A percentile compares a stretch with the other conserved stretches of the same genome.
Conservation (phyloP, 2,888 invertebrate species). For the Drosophila multiciliata region DNA sequence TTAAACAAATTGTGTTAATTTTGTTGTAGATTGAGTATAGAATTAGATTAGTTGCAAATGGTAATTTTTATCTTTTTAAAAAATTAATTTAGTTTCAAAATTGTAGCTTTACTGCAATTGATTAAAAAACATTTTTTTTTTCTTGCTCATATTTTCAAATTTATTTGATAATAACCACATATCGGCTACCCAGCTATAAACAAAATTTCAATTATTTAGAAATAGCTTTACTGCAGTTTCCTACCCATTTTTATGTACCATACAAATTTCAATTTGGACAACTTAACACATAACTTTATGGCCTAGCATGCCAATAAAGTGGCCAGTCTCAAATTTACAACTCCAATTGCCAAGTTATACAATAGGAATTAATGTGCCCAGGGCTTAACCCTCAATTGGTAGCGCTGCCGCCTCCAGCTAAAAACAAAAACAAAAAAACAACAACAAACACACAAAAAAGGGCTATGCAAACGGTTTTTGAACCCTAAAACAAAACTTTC, state of each 20-base stretch:
- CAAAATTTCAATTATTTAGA: not conserved
- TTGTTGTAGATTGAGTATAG: not conserved
- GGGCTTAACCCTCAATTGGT: conserved; percentile 70
- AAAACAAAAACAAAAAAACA: not conserved
- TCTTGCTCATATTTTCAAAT: not conserved
- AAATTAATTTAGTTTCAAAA: not conserved
- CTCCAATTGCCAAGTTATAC: conserved; percentile 42
- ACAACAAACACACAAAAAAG: conserved; percentile 38
- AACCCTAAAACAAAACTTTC: conserved; percentile 60
- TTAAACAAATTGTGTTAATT: not conserved
- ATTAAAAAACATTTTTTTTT: not conserved
- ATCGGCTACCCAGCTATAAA: not conserved
- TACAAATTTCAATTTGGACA: conserved; percentile 29
- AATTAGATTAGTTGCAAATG: not conserved
- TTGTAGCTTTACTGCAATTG: not conserved
- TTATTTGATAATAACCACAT: not conserved
- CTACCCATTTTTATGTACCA: conserved; percentile 6
- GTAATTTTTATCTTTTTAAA: not conserved
- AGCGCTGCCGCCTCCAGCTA: conserved; percentile 31
- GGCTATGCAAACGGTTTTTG: conserved; percentile 50
- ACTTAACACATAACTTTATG: conserved; percentile 41
- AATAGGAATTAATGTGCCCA: conserved; percentile 68
- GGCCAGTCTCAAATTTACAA: conserved; percentile 40
- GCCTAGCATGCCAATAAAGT: conserved; percentile 50
- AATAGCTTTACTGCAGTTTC: not conserved